phyloP scores from a whole-genome alignment of 2,797 vertebrate species.

The Coendou prehensilis region DNA sequence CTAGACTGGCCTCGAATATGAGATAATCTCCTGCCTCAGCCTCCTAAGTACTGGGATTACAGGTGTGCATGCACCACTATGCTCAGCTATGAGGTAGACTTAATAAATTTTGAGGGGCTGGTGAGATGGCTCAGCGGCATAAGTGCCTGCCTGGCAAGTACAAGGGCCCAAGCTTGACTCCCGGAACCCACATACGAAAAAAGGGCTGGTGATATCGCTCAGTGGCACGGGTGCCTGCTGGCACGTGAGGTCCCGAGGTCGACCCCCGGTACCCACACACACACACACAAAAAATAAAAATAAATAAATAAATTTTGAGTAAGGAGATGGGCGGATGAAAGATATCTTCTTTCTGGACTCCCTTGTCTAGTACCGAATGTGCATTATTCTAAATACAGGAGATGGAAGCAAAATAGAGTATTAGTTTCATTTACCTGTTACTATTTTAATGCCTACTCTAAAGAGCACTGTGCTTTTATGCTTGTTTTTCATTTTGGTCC shows the following conservation, averaged over 20 bases:
- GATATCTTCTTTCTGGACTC: not conserved
- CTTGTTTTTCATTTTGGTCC: conserved; percentile 18
- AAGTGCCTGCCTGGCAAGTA: too few relatives aligned
- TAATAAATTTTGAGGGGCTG: not conserved
- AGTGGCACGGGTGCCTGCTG: too few relatives aligned
- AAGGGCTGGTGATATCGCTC: too few relatives aligned
- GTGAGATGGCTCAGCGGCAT: too few relatives aligned
- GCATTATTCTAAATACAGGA: conserved; percentile 34
- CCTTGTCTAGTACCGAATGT: not conserved
- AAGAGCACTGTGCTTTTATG: not conserved
- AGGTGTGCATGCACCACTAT: too few relatives aligned
- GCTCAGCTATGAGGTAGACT: not conserved
- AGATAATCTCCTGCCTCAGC: not conserved
- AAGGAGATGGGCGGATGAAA: not conserved
- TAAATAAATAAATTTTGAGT: not conserved
- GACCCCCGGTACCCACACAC: too few relatives aligned
- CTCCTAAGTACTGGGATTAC: not conserved
- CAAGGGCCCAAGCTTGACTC: too few relatives aligned
- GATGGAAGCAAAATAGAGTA: not conserved
- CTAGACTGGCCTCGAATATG: not conserved
- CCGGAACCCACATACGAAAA: too few relatives aligned
- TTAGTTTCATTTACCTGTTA: not conserved
- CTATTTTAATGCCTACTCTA: not conserved
- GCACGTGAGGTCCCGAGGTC: too few relatives aligned
- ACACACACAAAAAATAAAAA: too few relatives aligned